A percentile compares a stretch with the other conserved stretches of the same genome.
Evolutionary conservation across 2,113 vertebrate genomes (phyloP).

Genomic region (Chrysemys picta): DNA sequence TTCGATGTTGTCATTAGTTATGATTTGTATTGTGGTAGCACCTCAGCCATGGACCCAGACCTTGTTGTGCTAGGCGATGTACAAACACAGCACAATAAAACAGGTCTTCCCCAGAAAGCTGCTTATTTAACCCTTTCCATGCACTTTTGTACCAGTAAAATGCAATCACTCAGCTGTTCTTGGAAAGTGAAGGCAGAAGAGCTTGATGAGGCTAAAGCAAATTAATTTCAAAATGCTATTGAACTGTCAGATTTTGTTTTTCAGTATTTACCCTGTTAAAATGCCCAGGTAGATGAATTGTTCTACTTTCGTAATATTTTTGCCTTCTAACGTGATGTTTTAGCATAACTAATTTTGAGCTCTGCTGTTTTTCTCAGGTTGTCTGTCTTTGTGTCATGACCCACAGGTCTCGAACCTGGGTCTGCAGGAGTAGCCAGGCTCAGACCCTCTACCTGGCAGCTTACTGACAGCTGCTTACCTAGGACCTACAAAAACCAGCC

Average conservation of each 20-base stretch:
- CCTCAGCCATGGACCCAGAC: neutral
- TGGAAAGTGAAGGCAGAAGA: conserved; percentile 36
- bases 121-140: accelerated
- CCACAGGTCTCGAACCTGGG: neutral
- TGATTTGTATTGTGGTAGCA: neutral
- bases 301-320: neutral
- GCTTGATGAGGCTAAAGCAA: neutral
- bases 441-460: neutral
- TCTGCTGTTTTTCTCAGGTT: neutral
- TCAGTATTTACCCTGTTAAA: neutral
- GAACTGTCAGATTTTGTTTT: neutral
- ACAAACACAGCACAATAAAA: neutral
- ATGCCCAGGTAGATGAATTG: neutral
- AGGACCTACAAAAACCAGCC: neutral
- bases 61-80: accelerated
- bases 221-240: neutral
- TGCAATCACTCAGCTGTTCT: conserved; percentile 34
- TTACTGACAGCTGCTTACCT: neutral
- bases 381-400: neutral
- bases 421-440: neutral
- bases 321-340: neutral
- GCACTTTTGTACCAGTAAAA: neutral
- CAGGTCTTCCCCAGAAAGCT: neutral
- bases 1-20: neutral
- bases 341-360: neutral